Evolutionary conservation across 2,797 vertebrate species (phyloP).

Genomic region (Ataeniobius toweri): DNA sequence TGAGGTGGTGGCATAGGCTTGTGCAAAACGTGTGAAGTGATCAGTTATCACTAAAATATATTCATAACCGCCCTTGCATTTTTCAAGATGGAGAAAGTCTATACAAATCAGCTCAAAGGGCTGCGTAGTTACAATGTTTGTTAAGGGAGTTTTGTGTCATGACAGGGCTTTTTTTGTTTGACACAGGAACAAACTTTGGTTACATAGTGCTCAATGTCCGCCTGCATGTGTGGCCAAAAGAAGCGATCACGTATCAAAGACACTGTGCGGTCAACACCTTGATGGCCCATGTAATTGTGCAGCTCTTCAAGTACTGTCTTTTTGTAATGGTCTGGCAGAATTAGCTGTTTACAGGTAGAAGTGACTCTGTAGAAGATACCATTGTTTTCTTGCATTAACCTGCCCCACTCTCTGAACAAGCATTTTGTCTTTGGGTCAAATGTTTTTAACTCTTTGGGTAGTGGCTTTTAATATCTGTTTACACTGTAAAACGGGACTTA

Average conservation of each 20-base stretch:
- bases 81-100: constrained; percentile 3
- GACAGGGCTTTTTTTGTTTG: constrained; percentile 4
- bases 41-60: constrained; percentile 2
- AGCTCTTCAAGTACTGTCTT: constrained; percentile 10
- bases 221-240: constrained; percentile 7
- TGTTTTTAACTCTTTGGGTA: too few species aligned
- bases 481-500: too few species aligned
- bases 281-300: constrained; percentile 32
- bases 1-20: neutral
- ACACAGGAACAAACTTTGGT: constrained; percentile 5
- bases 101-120: neutral
- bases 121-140: neutral
- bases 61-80: neutral
- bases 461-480: too few species aligned
- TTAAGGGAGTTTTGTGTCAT: neutral
- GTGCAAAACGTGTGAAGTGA: neutral
- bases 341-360: too few species aligned
- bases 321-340: neutral
- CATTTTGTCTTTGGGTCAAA: too few species aligned
- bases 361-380: too few species aligned
- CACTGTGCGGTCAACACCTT: constrained; percentile 12
- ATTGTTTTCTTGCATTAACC: too few species aligned
- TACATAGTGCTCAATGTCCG: constrained; percentile 18
- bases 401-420: too few species aligned
- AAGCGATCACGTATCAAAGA: neutral